Base-by-base conservation (phyloP, 2,888 invertebrate species). In the Gymnosoma rotundatum region DNA sequence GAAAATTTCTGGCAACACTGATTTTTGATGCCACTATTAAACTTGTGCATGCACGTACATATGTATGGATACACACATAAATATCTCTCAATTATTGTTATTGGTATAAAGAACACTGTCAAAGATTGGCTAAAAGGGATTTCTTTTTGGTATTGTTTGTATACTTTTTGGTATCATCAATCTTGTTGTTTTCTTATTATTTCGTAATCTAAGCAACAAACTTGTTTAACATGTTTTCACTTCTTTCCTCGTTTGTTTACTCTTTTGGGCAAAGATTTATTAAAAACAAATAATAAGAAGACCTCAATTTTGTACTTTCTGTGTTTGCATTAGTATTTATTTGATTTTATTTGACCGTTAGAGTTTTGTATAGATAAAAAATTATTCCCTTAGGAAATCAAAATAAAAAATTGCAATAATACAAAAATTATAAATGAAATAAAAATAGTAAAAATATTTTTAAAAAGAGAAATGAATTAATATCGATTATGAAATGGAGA, bases 141-240 rank as follows among this genome's bases (percentile, higher is more conserved):
- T 75, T 64, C 60, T 60, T 42, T 42, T 42, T 42, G 42, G 18
- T 78, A 52, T 69, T n/a, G 16, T 50, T 45, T 75, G 56, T 25
- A 10, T 18, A 16, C 8, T 45, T 54, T 58, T 66, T 48, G 36
- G 48, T 14, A 3, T 38, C 48, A 66, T 66, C 48, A 48, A 66
- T 58, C 48, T 66, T 67, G 16, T 66, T 58, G 42, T 12, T 42
- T 58, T 67, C 20, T 76, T 67, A 38, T 67, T 50, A 3, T 56
- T 74, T 81, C 42, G 58, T 72, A 58, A 38, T 67, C 20, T 32
- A 70, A 63, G 45, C 20, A 67, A 58, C 48, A 58, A 83, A 83
- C 73, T 67, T 69, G 78, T 83, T 83, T 78, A 56, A 67, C 73
- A 50, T 73, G 78, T 73, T 76, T 52, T 76, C 36, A 32, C 38